Evolutionary conservation across 2,113 vertebrate genomes (phyloP).

Genomic region (Tyto alba): DNA sequence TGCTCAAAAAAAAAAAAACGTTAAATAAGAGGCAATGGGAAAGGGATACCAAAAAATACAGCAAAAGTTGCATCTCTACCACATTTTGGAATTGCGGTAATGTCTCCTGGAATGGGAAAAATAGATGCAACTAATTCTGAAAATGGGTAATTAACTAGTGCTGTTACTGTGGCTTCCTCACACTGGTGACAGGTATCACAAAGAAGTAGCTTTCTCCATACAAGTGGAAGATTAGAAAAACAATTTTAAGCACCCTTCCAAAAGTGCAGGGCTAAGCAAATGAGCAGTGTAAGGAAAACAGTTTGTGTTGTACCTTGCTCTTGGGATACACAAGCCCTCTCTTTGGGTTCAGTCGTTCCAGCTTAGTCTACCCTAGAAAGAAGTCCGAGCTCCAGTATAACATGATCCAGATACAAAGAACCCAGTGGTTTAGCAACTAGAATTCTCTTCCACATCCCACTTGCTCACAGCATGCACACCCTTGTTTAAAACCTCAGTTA

Average conservation of each 20-base stretch:
- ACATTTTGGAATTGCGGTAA: not conserved
- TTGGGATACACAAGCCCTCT: not conserved
- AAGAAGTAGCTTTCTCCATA: not conserved
- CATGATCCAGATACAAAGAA: not conserved
- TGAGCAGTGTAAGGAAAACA: not conserved
- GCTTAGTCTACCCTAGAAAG: not conserved
- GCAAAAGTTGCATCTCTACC: fast-evolving
- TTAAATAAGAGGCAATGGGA: not conserved
- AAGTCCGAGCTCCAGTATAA: not conserved
- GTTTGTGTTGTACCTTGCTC: not conserved
- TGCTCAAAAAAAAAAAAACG: not conserved
- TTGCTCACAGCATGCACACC: not conserved
- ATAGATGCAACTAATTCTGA: not conserved
- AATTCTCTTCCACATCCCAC: not conserved
- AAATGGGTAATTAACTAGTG: not conserved
- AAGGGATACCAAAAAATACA: not conserved
- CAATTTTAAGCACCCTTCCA: not conserved
- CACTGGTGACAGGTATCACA: not conserved
- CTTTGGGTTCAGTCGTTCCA: not conserved
- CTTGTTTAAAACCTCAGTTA: not conserved
- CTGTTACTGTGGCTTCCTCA: not conserved
- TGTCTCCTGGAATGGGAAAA: not conserved
- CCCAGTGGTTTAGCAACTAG: not conserved
- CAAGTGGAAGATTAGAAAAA: not conserved
- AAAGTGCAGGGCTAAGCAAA: not conserved